Conservation (phyloP, 1,140 invertebrate species). For the Formica exsecta region DNA sequence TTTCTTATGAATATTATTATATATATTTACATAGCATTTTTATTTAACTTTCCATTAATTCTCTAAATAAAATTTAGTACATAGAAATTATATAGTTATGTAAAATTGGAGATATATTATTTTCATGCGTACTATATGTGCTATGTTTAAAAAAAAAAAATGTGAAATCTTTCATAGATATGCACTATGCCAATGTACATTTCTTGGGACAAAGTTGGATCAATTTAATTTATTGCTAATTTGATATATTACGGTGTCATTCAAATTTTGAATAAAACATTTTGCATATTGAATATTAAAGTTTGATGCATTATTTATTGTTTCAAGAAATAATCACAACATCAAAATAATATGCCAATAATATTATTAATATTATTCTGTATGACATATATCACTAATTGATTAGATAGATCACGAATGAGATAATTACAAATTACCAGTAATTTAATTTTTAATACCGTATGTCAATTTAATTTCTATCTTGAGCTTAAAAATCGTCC, state of each 20-base stretch:
- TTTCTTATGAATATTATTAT: too few relatives aligned
- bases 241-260: neutral
- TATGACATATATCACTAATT: neutral
- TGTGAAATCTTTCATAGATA: too few relatives aligned
- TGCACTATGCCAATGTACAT: neutral
- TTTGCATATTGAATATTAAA: neutral
- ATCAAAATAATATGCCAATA: neutral
- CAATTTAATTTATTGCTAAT: conserved; percentile 15
- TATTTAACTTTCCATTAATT: too few relatives aligned
- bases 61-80: too few relatives aligned
- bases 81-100: too few relatives aligned
- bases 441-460: conserved; percentile 6
- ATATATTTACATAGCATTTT: neutral
- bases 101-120: too few relatives aligned
- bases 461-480: neutral
- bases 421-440: neutral
- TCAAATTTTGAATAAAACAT: neutral
- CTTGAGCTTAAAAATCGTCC: neutral
- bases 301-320: neutral
- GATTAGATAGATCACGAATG: too few relatives aligned
- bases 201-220: neutral
- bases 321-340: neutral
- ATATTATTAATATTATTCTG: neutral
- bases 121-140: too few relatives aligned
- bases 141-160: too few relatives aligned